Evolutionary conservation across 2,113 vertebrate genomes (phyloP).

Genomic region (Pardalotus punctatus): DNA sequence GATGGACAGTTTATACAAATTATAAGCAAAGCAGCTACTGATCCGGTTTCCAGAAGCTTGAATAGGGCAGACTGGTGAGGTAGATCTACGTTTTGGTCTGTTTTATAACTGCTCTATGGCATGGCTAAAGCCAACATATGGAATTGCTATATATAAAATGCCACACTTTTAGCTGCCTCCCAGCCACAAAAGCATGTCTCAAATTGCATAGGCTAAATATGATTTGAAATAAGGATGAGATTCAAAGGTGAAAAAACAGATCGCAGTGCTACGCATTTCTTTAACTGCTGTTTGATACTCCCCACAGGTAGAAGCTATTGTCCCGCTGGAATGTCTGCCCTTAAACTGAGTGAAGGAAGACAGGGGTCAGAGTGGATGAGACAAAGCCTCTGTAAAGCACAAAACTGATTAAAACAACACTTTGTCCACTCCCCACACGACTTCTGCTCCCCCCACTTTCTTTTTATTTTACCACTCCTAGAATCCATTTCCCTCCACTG

Average conservation of each 20-base stretch:
- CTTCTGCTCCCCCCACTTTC: rapidly evolving
- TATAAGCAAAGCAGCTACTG: background rate
- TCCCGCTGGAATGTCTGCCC: background rate
- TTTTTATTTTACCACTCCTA: background rate
- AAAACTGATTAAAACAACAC: background rate
- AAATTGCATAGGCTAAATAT: background rate
- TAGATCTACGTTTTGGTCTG: background rate
- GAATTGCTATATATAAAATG: background rate
- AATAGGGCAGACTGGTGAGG: background rate
- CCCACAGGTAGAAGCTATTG: background rate
- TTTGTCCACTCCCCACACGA: background rate
- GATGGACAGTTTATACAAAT: background rate
- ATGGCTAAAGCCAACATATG: background rate
- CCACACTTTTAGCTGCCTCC: background rate
- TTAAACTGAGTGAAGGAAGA: background rate
- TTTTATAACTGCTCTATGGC: background rate
- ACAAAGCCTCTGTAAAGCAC: background rate
- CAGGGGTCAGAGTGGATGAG: background rate
- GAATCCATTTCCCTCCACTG: background rate
- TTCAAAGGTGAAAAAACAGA: background rate
- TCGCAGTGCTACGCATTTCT: background rate
- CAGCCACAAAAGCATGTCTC: background rate
- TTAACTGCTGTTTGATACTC: background rate
- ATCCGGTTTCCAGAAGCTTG: background rate
- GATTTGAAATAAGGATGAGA: background rate